A percentile compares a stretch with the other conserved stretches of the same genome.
Conservation (phyloP, 2,888 invertebrate genomes). For the Diloba caeruleocephala region DNA sequence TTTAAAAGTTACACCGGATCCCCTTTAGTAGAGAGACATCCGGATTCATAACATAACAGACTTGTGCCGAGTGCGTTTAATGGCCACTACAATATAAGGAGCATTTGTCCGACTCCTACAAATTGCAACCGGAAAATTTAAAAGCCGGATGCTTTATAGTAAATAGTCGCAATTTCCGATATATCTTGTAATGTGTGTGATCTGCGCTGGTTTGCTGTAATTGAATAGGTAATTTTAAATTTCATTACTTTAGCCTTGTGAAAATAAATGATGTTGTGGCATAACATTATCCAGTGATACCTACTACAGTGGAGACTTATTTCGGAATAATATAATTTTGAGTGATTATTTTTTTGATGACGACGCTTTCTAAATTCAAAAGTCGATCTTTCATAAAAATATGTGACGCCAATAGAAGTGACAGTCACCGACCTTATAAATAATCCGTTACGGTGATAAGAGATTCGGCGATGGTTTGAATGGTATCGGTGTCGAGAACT, state of each 20-base stretch:
- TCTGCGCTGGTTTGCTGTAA: conserved; percentile 68
- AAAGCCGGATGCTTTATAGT: conserved; percentile 82
- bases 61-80: conserved; percentile 61
- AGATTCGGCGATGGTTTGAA: conserved; percentile 68
- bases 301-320: too few relatives aligned
- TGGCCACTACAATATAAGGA: conserved; percentile 62
- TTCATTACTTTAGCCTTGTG: conserved; percentile 56
- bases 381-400: conserved; percentile 24
- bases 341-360: too few relatives aligned
- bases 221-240: conserved; percentile 50
- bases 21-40: conserved; percentile 45
- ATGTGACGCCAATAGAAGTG: conserved; percentile 53
- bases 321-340: too few relatives aligned
- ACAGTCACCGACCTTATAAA: conserved; percentile 68
- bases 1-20: conserved; percentile 42
- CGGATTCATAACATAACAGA: conserved; percentile 54
- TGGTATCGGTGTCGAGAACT: conserved; percentile 74
- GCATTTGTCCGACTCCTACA: conserved; percentile 71
- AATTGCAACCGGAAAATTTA: conserved; percentile 88
- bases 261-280: conserved; percentile 25
- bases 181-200: conserved; percentile 77
- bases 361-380: too few relatives aligned
- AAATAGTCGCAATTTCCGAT: conserved; percentile 86
- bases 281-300: too few relatives aligned
- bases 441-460: conserved; percentile 70